A percentile compares a stretch with the other conserved stretches of the same genome.
phyloP scores from a whole-genome alignment of 2,888 invertebrate genomes.

The Steinernema scapterisci region DNA sequence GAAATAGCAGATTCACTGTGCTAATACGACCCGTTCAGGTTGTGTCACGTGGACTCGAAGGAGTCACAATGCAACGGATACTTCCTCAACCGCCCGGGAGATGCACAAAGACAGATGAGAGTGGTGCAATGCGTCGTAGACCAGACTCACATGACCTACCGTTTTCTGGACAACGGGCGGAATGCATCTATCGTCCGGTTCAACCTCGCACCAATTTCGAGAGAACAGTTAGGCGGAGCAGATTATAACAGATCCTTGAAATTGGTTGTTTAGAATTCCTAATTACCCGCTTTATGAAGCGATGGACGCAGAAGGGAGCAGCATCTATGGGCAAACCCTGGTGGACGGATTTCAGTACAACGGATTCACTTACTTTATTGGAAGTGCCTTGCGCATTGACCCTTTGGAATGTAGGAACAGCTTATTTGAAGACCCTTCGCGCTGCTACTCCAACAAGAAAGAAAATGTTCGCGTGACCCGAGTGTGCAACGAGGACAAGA shows the following conservation, averaged over 20 bases:
- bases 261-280: background rate
- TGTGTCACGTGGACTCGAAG: background rate
- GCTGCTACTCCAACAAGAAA: background rate
- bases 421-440: background rate
- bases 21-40: background rate
- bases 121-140: background rate
- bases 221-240: background rate
- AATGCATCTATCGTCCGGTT: background rate
- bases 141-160: background rate
- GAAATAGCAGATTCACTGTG: background rate
- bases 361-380: slow-evolving; percentile 8
- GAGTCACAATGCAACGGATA: background rate
- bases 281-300: background rate
- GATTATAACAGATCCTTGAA: background rate
- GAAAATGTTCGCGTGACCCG: slow-evolving; percentile 41
- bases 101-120: background rate
- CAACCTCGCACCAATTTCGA: background rate
- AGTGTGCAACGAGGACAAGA: slow-evolving; percentile 45
- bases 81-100: background rate
- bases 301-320: background rate
- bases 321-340: background rate
- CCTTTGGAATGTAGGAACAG: background rate
- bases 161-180: background rate
- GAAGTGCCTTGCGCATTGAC: background rate
- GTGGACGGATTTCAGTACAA: background rate